A percentile compares a stretch with the other conserved stretches of the same genome.
Conservation (phyloP, 2,888 invertebrate genomes). For the Lasioglossum villosulum region DNA sequence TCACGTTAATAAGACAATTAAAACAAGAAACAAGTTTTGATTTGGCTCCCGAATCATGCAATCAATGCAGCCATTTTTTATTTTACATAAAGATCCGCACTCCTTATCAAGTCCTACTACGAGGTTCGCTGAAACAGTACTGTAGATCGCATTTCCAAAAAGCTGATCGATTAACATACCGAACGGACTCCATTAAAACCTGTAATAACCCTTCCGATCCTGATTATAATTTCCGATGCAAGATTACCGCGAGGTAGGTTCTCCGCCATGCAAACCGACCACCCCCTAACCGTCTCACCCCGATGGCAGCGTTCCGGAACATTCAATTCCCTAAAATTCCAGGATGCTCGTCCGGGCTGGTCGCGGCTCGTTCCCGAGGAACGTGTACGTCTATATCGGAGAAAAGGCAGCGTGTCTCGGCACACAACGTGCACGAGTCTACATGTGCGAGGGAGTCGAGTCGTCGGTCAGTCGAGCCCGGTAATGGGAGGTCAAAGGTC, state of each 20-base stretch:
- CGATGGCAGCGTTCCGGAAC: not conserved
- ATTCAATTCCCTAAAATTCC: conserved; percentile 55
- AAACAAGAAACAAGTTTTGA: too few species aligned
- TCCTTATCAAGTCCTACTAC: not conserved
- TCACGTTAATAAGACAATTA: too few species aligned
- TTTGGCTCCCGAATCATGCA: too few species aligned
- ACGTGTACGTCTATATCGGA: conserved; percentile 60
- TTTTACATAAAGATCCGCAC: too few species aligned
- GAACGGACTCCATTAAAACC: too few species aligned
- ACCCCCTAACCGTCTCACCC: not conserved
- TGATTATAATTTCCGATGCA: too few species aligned
- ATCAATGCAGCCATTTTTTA: too few species aligned
- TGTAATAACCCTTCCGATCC: too few species aligned
- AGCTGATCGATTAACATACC: too few species aligned
- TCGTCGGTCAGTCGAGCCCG: conserved; percentile 82
- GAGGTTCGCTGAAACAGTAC: too few species aligned
- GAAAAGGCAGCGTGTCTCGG: conserved; percentile 42
- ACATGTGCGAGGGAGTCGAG: conserved; percentile 78
- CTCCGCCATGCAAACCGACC: not conserved
- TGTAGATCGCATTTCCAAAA: too few species aligned
- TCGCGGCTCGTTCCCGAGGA: conserved; percentile 37
- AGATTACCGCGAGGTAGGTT: not conserved
- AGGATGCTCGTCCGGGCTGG: not conserved
- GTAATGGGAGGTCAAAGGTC: conserved; percentile 84
- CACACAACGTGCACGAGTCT: conserved; percentile 51